Base-by-base conservation (phyloP, 2,113 vertebrate genomes). In the Amblyornis subalaris region DNA sequence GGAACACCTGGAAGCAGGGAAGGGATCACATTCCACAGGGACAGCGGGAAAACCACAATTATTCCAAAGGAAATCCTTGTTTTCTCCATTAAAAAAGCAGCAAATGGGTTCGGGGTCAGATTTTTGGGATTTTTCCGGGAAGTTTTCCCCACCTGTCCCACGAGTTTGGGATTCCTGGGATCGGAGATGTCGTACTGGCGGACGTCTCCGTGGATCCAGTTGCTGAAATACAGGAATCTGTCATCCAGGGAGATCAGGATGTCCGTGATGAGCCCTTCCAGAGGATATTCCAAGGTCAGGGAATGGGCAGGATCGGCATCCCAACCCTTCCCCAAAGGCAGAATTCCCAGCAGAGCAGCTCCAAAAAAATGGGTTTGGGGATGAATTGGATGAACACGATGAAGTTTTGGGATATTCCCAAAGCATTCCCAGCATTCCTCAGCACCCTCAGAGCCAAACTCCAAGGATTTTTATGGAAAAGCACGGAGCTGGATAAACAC, bases 291-390 rank as follows among this genome's bases (percentile, higher is more conserved):
- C 71, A 45, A 31, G 57, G 28, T 57, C 33, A 57, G 40, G 71
- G 53, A 73, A 73, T 4, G 40, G 18, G 18, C 29, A 8, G 36
- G 42, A 42, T 13, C 5, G 15, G 12, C 42, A 14, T 42, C 42
- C 42, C 12, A 12, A 42, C 42, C 36, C 9, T 42, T 21, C 33
- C 70, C 53, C 6, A 7, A 14, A 35, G 3, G 31, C 40, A 3
- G 12, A 57, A 16, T 44, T 57, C 71, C 53, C 53, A 42, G 0
- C 0, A 0, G 2, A 40, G 53, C 44, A 35, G 11, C 0, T 0
- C 9, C 53, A 7, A 35, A 12, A 42, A 21, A 73, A 22, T 0
- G 12, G 53, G 53, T 4, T 16, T 28, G 40, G 70, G 33, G 26
- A 44, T 2, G 26, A 21, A 12, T 1, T 14, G 53, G 51, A 20